These are phyloP conservation scores for Arizona elegans DNA, from an alignment of 2,113 vertebrate genomes.

Conservation along the genomic window DNA sequence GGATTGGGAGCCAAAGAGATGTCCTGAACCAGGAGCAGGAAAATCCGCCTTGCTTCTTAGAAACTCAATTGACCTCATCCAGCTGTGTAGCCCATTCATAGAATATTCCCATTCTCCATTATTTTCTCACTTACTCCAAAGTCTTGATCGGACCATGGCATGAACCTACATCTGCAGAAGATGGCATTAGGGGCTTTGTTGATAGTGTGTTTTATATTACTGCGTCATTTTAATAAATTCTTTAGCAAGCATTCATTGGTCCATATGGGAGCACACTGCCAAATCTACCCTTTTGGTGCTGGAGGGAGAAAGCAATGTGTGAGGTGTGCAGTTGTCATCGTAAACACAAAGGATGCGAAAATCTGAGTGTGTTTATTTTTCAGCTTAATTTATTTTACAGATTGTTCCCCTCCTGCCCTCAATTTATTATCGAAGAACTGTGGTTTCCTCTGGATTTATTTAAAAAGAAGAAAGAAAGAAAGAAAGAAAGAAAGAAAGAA, in stretches of 20 bases:
- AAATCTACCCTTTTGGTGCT: background rate
- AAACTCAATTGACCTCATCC: slow-evolving; percentile 68
- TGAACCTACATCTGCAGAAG: background rate
- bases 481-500: too few relatives aligned
- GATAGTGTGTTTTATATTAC: background rate
- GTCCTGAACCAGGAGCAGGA: slow-evolving; percentile 43
- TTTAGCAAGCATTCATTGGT: slow-evolving; percentile 16
- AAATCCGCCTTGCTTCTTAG: slow-evolving; percentile 46
- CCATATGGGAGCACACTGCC: slow-evolving; percentile 17
- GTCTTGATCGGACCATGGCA: slow-evolving; percentile 6
- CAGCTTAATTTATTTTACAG: slow-evolving; percentile 41
- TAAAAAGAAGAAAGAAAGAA: background rate
- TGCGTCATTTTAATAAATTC: background rate
- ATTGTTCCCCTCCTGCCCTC: background rate
- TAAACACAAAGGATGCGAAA: background rate
- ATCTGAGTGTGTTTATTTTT: slow-evolving; percentile 32
- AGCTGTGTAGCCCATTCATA: slow-evolving; percentile 11
- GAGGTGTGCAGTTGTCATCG: background rate
- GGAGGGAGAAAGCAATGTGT: background rate
- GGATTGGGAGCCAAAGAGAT: background rate
- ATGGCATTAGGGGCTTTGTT: background rate
- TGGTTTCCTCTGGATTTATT: slow-evolving; percentile 30
- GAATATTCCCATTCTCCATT: background rate
- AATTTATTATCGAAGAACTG: slow-evolving; percentile 53
- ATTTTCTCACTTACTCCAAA: background rate